Percentiles rank a stretch among this genome's conserved stretches.
phyloP scores from a whole-genome alignment of 2,113 vertebrate species.

The Heterocephalus glaber region DNA sequence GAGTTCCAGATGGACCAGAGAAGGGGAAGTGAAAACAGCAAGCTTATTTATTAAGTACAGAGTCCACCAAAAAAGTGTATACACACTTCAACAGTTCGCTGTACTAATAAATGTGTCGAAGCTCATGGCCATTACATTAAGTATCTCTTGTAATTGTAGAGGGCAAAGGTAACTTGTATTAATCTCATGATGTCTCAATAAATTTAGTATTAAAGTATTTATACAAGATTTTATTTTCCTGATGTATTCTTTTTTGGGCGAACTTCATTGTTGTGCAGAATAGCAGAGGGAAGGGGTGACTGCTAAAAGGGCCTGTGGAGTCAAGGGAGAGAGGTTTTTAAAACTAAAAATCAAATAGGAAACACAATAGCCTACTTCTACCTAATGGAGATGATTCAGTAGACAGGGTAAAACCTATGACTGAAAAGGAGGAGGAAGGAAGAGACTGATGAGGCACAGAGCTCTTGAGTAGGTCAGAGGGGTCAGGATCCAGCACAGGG shows the following conservation, averaged over 20 bases:
- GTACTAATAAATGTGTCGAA: background rate
- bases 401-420: background rate
- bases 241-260: background rate
- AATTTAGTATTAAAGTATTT: background rate
- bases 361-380: background rate
- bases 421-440: background rate
- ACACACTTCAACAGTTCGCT: background rate
- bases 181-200: background rate
- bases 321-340: background rate
- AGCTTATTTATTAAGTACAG: background rate
- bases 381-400: background rate
- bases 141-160: background rate
- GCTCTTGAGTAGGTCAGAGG: background rate
- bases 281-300: background rate
- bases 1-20: background rate
- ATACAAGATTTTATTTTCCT: background rate
- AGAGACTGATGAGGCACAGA: background rate
- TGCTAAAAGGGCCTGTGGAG: background rate
- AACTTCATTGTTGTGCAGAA: background rate
- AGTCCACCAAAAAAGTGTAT: background rate
- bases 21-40: slow-evolving; percentile 38
- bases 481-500: background rate
- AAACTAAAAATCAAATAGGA: background rate
- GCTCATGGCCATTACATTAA: background rate
- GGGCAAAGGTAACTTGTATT: background rate